These are phyloP conservation scores for Congeria kusceri DNA, from an alignment of 2,888 invertebrate genomes.

Conservation along the genomic window DNA sequence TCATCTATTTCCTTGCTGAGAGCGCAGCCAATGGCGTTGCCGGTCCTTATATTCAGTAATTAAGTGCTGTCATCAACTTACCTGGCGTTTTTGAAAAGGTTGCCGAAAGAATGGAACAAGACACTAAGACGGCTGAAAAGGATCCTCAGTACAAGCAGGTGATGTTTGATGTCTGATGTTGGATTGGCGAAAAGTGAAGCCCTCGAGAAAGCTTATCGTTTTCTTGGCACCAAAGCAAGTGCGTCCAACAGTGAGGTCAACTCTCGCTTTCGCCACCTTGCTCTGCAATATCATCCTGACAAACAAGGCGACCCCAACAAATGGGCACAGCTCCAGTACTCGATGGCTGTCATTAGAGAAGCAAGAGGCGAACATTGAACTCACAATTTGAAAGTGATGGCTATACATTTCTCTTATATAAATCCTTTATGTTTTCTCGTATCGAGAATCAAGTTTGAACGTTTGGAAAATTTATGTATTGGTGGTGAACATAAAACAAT, in stretches of 20 bases:
- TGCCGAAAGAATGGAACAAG: background rate
- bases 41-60: background rate
- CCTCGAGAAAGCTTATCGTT: slow-evolving; percentile 5
- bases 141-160: background rate
- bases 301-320: background rate
- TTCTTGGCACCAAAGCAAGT: background rate
- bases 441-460: no score
- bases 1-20: slow-evolving; percentile 3
- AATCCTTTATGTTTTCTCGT: no score
- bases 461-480: no score
- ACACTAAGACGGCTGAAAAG: slow-evolving; percentile 1
- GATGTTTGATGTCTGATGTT: slow-evolving; percentile 6
- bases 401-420: no score
- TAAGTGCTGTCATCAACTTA: background rate
- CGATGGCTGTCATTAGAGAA: slow-evolving; percentile 10
- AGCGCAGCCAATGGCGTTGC: background rate
- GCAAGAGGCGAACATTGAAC: slow-evolving; percentile 10
- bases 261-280: slow-evolving; percentile 1
- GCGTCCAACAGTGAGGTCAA: slow-evolving; percentile 5
- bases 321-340: slow-evolving; percentile 13
- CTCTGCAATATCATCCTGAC: slow-evolving; percentile 12
- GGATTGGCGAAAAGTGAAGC: slow-evolving; percentile 12
- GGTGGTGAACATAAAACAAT: no score
- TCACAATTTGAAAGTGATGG: background rate
- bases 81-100: background rate